Conservation (phyloP, 1,140 invertebrate species). For the Drosophila gunungcola region DNA sequence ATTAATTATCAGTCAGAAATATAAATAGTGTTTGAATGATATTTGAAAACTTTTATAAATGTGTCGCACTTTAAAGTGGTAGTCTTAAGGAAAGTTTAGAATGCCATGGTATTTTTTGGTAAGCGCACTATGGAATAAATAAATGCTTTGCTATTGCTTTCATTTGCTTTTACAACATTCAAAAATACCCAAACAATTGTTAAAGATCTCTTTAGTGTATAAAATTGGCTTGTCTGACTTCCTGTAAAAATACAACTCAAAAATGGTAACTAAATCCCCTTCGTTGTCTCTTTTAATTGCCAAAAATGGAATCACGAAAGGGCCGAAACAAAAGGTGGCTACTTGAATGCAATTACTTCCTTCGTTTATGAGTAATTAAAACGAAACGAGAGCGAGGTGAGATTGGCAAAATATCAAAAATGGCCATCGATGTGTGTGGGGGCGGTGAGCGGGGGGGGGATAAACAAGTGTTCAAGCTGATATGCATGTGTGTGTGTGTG, state of each 20-base stretch:
- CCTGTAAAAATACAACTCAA: not conserved
- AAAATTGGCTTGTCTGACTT: not conserved
- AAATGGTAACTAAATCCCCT: slow-evolving; percentile 1
- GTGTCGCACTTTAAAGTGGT: too few species aligned
- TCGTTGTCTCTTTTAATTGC: slow-evolving; percentile 11
- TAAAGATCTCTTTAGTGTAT: too few species aligned
- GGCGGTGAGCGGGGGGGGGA: not conserved
- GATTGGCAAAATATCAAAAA: slow-evolving; percentile 58
- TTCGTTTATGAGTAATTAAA: slow-evolving; percentile 55
- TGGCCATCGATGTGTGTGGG: slow-evolving; percentile 21
- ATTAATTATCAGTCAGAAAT: too few species aligned
- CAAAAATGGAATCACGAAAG: not conserved
- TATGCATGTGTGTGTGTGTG: slow-evolving; percentile 14
- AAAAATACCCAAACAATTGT: too few species aligned
- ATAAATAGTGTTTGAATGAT: too few species aligned
- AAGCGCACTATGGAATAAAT: too few species aligned
- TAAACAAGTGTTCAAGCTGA: slow-evolving; percentile 23
- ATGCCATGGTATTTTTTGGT: too few species aligned
- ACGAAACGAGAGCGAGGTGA: slow-evolving; percentile 14
- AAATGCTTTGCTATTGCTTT: too few species aligned
- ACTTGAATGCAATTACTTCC: slow-evolving; percentile 45
- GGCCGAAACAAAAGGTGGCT: slow-evolving; percentile 10
- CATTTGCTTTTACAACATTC: too few species aligned
- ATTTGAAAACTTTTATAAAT: too few species aligned
- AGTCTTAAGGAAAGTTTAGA: too few species aligned